Percentiles rank a stretch among this genome's conserved stretches.
These are phyloP conservation scores for Eumerus sabulonum DNA, from an alignment of 2,888 invertebrate genomes.

Conservation along the genomic window DNA sequence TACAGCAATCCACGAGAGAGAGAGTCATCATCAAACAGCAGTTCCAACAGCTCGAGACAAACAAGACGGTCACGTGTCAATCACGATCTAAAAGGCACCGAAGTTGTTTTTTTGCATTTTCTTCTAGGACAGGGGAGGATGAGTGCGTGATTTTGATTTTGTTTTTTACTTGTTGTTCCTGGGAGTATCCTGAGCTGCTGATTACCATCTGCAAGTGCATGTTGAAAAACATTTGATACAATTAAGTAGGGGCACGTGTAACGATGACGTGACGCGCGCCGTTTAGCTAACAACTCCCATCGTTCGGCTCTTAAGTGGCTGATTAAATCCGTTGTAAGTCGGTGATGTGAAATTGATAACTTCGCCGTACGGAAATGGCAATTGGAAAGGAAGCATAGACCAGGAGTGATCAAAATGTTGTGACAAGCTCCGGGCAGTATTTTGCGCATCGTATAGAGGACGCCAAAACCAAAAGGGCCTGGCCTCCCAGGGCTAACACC, in stretches of 20 bases:
- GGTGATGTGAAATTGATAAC: conserved; percentile 61
- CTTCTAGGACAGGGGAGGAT: no score
- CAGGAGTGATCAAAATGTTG: no score
- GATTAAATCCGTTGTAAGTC: conserved; percentile 57
- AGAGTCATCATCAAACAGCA: conserved; percentile 28
- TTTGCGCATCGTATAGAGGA: no score
- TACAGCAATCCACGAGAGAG: conserved; percentile 16
- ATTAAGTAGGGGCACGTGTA: conserved; percentile 78
- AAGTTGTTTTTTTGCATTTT: conserved; percentile 12
- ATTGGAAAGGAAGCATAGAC: no score
- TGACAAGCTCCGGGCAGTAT: no score
- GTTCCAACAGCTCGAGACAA: background rate
- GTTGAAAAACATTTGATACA: conserved; percentile 78
- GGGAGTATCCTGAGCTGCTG: conserved; percentile 45
- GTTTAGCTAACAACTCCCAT: conserved; percentile 53
- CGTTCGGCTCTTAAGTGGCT: conserved; percentile 46
- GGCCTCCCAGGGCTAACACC: no score
- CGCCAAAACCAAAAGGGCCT: no score
- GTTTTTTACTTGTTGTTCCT: no score
- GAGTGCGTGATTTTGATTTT: no score
- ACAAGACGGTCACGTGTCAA: conserved; percentile 62
- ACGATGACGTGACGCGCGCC: conserved; percentile 45
- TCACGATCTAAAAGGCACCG: conserved; percentile 24
- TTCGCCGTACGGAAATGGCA: background rate
- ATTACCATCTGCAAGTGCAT: conserved; percentile 70